Conservation (phyloP, 2,797 vertebrate species). For the Calcarius lapponicus region DNA sequence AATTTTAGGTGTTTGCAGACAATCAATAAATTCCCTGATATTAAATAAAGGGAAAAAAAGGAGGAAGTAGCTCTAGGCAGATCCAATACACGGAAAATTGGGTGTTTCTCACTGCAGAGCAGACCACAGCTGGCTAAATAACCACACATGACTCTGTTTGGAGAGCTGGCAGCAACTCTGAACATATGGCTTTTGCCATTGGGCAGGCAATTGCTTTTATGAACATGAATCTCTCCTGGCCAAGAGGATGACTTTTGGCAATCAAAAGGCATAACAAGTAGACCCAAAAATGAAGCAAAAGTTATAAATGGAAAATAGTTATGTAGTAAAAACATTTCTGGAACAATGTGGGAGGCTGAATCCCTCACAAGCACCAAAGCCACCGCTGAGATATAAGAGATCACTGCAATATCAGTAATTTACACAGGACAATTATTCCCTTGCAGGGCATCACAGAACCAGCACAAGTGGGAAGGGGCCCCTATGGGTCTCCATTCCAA, state of each 20-base stretch:
- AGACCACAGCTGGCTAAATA: background rate
- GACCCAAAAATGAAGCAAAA: background rate
- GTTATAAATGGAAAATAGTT: background rate
- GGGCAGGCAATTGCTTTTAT: background rate
- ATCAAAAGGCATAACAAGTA: background rate
- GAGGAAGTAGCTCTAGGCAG: background rate
- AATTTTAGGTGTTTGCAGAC: background rate
- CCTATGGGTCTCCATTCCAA: background rate
- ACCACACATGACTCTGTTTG: background rate
- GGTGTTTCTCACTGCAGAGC: background rate
- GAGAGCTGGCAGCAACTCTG: background rate
- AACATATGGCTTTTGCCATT: background rate
- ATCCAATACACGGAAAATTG: background rate
- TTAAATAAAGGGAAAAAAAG: background rate
- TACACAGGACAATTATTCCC: background rate
- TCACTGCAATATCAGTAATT: background rate
- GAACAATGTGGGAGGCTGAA: background rate
- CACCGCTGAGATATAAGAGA: background rate
- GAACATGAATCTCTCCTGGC: background rate
- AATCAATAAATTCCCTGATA: background rate
- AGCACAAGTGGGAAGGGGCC: fast-evolving
- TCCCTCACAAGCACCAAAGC: background rate
- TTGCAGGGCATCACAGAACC: background rate
- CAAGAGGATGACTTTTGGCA: background rate
- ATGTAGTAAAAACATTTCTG: background rate